These are phyloP conservation scores for Antigone vipio DNA, from an alignment of 2,113 vertebrate species.

Conservation along the genomic window DNA sequence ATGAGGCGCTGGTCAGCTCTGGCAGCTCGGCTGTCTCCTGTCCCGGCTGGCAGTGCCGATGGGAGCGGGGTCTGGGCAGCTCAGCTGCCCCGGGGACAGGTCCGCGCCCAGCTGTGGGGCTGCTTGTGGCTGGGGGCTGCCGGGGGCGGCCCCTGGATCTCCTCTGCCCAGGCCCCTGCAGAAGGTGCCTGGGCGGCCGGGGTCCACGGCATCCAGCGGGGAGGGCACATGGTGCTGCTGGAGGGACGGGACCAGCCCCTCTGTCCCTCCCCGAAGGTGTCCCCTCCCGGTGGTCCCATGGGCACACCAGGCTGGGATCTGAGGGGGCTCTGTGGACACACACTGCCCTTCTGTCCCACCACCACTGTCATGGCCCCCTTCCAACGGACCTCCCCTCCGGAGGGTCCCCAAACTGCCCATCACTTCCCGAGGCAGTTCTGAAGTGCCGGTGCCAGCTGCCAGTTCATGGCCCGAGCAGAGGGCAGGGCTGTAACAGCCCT, in stretches of 20 bases:
- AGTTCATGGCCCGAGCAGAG: neutral
- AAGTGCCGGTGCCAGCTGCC: neutral
- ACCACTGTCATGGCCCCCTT: neutral
- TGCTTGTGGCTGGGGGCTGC: neutral
- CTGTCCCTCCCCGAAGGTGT: neutral
- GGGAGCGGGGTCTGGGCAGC: neutral
- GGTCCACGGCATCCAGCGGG: fast-evolving
- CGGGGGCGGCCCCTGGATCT: too few relatives aligned
- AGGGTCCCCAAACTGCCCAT: neutral
- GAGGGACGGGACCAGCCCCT: neutral
- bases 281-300: neutral
- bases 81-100: fast-evolving
- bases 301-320: too few relatives aligned
- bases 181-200: fast-evolving
- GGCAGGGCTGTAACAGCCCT: neutral
- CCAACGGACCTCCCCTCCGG: neutral
- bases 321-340: neutral
- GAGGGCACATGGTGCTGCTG: neutral
- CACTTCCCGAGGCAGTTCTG: neutral
- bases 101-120: neutral
- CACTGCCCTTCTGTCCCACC: neutral
- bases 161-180: neutral
- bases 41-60: fast-evolving
- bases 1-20: fast-evolving
- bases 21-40: neutral